These are phyloP conservation scores for Puffinus mauretanicus DNA, from an alignment of 2,113 vertebrate species.

Conservation along the genomic window DNA sequence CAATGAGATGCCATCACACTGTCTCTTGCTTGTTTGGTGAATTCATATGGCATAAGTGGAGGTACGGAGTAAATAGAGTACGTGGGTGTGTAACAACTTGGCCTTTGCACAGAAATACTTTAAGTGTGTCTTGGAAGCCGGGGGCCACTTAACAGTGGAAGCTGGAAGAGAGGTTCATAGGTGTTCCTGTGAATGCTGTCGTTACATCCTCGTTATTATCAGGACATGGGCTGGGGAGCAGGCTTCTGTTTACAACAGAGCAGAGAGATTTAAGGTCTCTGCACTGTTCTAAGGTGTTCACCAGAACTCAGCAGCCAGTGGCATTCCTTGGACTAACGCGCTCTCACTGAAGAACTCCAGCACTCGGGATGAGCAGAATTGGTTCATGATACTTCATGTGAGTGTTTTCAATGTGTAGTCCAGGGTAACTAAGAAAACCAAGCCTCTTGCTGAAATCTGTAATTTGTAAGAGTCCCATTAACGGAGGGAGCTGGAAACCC, in stretches of 20 bases:
- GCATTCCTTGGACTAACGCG: background rate
- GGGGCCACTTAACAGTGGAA: background rate
- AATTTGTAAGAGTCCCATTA: fast-evolving
- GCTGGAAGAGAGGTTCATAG: background rate
- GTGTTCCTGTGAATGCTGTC: background rate
- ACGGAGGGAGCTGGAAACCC: fast-evolving
- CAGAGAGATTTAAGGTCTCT: background rate
- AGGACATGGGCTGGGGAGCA: fast-evolving
- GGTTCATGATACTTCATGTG: fast-evolving
- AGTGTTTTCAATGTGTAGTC: background rate
- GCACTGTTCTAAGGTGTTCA: fast-evolving
- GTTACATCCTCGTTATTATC: background rate
- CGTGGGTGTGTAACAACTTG: background rate
- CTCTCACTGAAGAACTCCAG: fast-evolving
- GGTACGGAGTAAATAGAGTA: fast-evolving
- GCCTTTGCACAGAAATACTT: background rate
- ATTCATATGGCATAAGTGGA: fast-evolving
- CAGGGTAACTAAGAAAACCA: background rate
- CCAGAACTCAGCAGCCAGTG: fast-evolving
- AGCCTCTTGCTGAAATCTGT: too few relatives aligned
- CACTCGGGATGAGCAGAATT: fast-evolving
- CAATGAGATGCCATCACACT: background rate
- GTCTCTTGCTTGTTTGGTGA: background rate
- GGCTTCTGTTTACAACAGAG: background rate
- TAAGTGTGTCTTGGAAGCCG: background rate